Evolutionary conservation across 2,888 invertebrate genomes (phyloP), one percentile per base, ranked within the genome.

Genomic region (Cheilosia scutellata): DNA sequence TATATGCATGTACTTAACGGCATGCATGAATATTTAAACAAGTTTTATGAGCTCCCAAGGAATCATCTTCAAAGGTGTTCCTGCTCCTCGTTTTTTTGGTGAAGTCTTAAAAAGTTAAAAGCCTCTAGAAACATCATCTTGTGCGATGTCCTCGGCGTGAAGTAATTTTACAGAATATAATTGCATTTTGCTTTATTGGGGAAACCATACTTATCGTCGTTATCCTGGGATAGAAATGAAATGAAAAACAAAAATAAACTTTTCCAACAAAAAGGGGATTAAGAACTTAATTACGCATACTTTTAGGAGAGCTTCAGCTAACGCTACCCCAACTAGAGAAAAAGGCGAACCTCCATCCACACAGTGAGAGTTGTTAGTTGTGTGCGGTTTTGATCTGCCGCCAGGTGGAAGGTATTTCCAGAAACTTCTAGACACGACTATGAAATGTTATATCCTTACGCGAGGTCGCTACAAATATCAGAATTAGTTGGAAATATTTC

Each of bases 211-310:
- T 49, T 16, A 11, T 25, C 16, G 37, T 4, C 37, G 11, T 37
- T 11, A 37, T 7, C n/a, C 13, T 4, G 16, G 25, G 16, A 16
- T 57, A 37, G 20, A 20, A 60, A 42, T 13, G 47, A 47, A 47
- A 44, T 37, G 37, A 7, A 20, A 47, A 58, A 58, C 3, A 9
- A 49, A 42, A 33, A 27, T 2, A 58, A 58, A 27, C 29, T 62
- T 33, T 27, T 29, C 62, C 29, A 49, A n/a, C n/a, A 40, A 42
- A 71, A 82, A 72, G 68, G 29, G 37, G 66, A 71, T 68, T 68
- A 72, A 74, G 72, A 83, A 68, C 72, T 68, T 79, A 74, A 79
- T 74, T 49, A 83, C 78, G 72, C 82, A 60, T 63, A 70, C 77
- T 47, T 77, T 65, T 5, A 40, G 40, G 20, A 44, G 57, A 49